Evolutionary conservation across 1,140 invertebrate species (phyloP).

Genomic region (Macrobrachium rosenbergii): DNA sequence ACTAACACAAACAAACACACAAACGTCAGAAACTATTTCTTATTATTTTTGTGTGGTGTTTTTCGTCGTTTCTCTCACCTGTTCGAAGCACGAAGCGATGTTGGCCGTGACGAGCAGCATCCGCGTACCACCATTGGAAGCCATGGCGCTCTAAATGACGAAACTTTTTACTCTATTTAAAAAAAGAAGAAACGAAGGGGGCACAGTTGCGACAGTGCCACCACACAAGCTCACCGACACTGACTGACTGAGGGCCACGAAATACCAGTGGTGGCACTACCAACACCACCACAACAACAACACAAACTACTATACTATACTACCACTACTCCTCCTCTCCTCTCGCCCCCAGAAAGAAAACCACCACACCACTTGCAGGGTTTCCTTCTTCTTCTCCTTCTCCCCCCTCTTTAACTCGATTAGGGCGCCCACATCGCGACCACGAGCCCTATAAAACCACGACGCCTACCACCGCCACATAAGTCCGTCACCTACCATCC

Average conservation of each 20-base stretch:
- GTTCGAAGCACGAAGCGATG: conserved; percentile 65
- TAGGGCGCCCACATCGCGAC: too few relatives aligned
- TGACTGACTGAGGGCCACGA: conserved; percentile 10
- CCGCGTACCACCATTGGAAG: conserved; percentile 43
- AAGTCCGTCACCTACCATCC: background rate
- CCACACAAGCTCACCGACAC: background rate
- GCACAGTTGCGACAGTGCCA: background rate
- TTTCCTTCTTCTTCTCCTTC: too few relatives aligned
- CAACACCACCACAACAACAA: background rate
- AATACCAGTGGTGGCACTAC: conserved; percentile 32
- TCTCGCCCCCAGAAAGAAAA: too few relatives aligned
- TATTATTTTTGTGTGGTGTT: background rate
- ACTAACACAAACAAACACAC: background rate
- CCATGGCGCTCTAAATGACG: conserved; percentile 28
- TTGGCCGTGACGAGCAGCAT: conserved; percentile 62
- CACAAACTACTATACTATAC: background rate
- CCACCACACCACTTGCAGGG: too few relatives aligned
- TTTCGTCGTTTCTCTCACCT: conserved; percentile 34
- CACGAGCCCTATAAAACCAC: too few relatives aligned
- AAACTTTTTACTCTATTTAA: too few relatives aligned
- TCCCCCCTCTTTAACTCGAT: too few relatives aligned
- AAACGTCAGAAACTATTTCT: background rate
- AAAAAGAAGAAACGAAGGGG: background rate
- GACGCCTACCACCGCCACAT: background rate
- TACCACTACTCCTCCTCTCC: too few relatives aligned